Conservation (phyloP, 2,797 vertebrate genomes). For the Tolypeutes matacus region DNA sequence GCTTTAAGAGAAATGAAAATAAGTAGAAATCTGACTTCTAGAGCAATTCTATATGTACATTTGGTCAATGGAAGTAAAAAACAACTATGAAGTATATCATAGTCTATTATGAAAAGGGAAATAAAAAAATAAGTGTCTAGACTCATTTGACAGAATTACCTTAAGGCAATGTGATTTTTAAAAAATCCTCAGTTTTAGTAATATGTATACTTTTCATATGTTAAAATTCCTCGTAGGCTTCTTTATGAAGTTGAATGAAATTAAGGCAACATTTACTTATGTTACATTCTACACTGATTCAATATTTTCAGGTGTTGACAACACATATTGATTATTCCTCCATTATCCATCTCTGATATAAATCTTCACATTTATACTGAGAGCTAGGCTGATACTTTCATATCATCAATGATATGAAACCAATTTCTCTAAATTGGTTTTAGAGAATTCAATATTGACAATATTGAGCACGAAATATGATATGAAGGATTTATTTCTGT, state of each 20-base stretch:
- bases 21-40: neutral
- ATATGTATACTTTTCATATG: neutral
- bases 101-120: neutral
- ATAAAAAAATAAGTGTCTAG: neutral
- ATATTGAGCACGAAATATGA: neutral
- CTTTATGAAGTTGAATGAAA: neutral
- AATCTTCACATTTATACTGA: neutral
- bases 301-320: neutral
- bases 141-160: neutral
- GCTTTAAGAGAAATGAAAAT: neutral
- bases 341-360: neutral
- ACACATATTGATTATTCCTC: neutral
- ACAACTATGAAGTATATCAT: neutral
- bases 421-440: neutral
- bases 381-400: neutral
- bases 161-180: neutral
- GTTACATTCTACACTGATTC: neutral
- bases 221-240: neutral
- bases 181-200: neutral
- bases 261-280: neutral
- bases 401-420: neutral
- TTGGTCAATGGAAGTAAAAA: neutral
- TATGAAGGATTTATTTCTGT: neutral
- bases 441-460: slow-evolving; percentile 24
- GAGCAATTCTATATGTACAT: neutral